A percentile compares a stretch with the other conserved stretches of the same genome.
These are phyloP conservation scores for Osmerus mordax DNA, from an alignment of 2,113 vertebrate species.

Conservation along the genomic window DNA sequence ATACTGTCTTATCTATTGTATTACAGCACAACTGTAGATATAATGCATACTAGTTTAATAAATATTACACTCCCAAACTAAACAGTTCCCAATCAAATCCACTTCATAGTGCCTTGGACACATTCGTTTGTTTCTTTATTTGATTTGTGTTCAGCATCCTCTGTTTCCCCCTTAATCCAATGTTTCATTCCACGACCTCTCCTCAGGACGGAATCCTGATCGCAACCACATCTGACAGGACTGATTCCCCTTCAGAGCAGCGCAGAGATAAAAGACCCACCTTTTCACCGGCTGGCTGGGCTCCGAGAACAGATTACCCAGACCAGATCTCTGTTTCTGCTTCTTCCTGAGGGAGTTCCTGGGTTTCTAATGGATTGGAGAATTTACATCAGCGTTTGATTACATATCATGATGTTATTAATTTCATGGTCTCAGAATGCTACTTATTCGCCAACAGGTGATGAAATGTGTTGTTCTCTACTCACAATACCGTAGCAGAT, in stretches of 20 bases:
- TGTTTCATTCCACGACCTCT: slow-evolving; percentile 18
- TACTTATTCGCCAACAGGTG: background rate
- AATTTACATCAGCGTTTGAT: background rate
- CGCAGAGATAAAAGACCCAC: slow-evolving; percentile 41
- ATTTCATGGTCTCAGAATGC: too few relatives aligned
- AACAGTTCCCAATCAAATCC: background rate
- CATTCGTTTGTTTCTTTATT: background rate
- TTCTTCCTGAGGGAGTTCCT: slow-evolving; percentile 58
- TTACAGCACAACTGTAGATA: too few relatives aligned
- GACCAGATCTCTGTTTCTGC: slow-evolving; percentile 59
- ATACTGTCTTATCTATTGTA: too few relatives aligned
- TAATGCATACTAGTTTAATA: background rate
- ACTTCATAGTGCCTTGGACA: background rate
- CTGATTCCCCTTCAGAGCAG: slow-evolving; percentile 21
- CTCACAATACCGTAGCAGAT: slow-evolving; percentile 71
- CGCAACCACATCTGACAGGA: slow-evolving; percentile 14
- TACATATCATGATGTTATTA: background rate
- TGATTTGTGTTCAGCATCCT: slow-evolving; percentile 40
- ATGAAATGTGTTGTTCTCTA: background rate
- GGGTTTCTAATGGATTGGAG: slow-evolving; percentile 48
- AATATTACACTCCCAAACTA: background rate
- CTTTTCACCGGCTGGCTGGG: slow-evolving; percentile 47
- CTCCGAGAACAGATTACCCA: slow-evolving; percentile 54
- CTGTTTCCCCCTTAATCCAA: slow-evolving; percentile 48
- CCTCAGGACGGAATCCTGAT: background rate